phyloP scores from a whole-genome alignment of 2,888 invertebrate species.

The Vesta saturnalis region DNA sequence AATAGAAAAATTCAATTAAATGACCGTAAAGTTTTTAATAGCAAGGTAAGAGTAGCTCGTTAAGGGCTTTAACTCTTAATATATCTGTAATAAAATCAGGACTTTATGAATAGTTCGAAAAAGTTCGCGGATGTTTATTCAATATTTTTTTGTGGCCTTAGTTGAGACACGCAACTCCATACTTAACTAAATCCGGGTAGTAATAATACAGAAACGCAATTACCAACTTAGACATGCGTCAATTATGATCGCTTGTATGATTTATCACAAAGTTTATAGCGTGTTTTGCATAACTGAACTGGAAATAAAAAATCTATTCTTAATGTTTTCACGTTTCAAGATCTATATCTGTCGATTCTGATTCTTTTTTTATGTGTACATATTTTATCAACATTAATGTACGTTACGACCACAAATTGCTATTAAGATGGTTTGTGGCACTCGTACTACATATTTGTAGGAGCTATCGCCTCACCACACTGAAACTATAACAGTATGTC shows the following conservation, averaged over 20 bases:
- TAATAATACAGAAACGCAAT: slow-evolving; percentile 46
- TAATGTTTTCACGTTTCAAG: slow-evolving; percentile 40
- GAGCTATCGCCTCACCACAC: slow-evolving; percentile 46
- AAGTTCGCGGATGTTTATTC: slow-evolving; percentile 38
- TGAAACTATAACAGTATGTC: slow-evolving; percentile 50
- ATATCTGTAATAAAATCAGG: slow-evolving; percentile 29
- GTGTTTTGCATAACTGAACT: slow-evolving; percentile 45
- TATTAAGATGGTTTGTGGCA: slow-evolving; percentile 48
- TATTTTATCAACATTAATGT: slow-evolving; percentile 4
- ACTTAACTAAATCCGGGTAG: slow-evolving; percentile 41
- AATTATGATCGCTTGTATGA: slow-evolving; percentile 47
- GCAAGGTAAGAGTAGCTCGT: slow-evolving; percentile 6
- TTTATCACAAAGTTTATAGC: slow-evolving; percentile 47
- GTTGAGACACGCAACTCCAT: slow-evolving; percentile 33
- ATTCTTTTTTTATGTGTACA: slow-evolving; percentile 21
- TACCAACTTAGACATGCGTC: slow-evolving; percentile 43
- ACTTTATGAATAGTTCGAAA: slow-evolving; percentile 35
- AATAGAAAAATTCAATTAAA: slow-evolving; percentile 1
- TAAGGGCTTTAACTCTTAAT: slow-evolving; percentile 10
- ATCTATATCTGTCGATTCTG: slow-evolving; percentile 25
- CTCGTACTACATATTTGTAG: slow-evolving; percentile 45
- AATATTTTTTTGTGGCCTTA: slow-evolving; percentile 25
- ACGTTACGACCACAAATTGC: slow-evolving; percentile 41
- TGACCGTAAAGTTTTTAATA: not conserved
- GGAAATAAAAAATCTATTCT: slow-evolving; percentile 34